phyloP scores from a whole-genome alignment of 2,888 invertebrate species.

The Drosophila phalerata region DNA sequence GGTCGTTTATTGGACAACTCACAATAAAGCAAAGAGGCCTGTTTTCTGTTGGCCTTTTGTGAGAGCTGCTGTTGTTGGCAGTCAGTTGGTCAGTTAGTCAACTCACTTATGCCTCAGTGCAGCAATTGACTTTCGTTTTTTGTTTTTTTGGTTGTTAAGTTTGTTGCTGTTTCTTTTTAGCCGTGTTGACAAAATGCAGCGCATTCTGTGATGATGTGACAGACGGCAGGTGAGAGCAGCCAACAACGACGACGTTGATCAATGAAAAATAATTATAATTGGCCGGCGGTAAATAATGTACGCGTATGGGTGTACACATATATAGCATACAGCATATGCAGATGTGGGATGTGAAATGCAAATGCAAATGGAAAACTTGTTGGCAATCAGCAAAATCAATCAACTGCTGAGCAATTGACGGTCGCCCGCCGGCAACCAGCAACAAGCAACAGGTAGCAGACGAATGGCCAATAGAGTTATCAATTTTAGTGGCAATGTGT shows the following conservation, averaged over 20 bases:
- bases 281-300: conserved; percentile 57
- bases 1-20: conserved; percentile 43
- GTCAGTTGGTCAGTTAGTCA: conserved; percentile 62
- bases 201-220: conserved; percentile 62
- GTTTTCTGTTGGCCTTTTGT: conserved; percentile 41
- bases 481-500: conserved; percentile 77
- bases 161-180: conserved; percentile 31
- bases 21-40: conserved; percentile 28
- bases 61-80: conserved; percentile 41
- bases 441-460: conserved; percentile 17
- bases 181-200: conserved; percentile 73
- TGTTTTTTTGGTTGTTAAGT: neutral
- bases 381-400: conserved; percentile 78
- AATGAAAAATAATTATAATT: conserved; percentile 76
- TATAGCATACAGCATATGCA: neutral
- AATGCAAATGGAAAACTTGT: conserved; percentile 76
- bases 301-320: neutral
- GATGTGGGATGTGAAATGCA: conserved; percentile 35
- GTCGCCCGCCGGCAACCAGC: conserved; percentile 40
- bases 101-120: conserved; percentile 20
- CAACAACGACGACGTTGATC: conserved; percentile 23
- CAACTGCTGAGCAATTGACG: conserved; percentile 74
- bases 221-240: conserved; percentile 54
- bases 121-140: conserved; percentile 59
- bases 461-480: conserved; percentile 77